Evolutionary conservation across 2,797 vertebrate genomes (phyloP), one percentile per base, ranked within the genome.

Genomic region (Clamator glandarius): DNA sequence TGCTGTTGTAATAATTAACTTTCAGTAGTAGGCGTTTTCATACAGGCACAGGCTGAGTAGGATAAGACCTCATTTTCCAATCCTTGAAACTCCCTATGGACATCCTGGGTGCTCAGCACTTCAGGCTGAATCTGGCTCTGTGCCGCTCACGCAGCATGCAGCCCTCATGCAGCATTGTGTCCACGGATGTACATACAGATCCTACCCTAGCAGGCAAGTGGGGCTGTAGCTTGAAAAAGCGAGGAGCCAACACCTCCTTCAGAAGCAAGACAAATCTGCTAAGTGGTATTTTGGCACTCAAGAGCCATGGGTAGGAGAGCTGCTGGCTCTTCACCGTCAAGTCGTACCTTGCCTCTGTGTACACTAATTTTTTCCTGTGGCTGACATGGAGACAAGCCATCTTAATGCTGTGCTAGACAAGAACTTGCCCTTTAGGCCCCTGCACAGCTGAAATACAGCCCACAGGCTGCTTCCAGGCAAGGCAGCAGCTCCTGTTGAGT

Each of bases 111-210:
- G 54, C 82, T 88, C 69, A 66, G 51, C 20, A 57, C 3, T 1
- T 36, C 78, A 59, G 33, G 48, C 15, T 70, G 87, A 73, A 69
- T 35, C 59, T 52, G 63, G 8, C 29, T 52, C 51, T 44, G 26
- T 5, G n/a, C 44, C 62, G 54, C 6, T 55, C 19, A 28, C 55
- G 25, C 2, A 19, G 54, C n/a, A 18, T 19, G n/a, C 58, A 44
- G 41, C 24, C 68, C 28, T 48, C 51, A 19, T 8, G 24, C 59
- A 62, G 63, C 57, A 36, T 4, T 15, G 12, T 67, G 76, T 51
- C 48, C 33, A 39, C 12, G 1, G 3, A 31, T 13, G 14, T 39
- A 73, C 0, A 0, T 10, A 33, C 23, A 90, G 58, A 35, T 55
- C 39, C 36, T 41, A 58, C 9, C 14, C 59, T 25, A 8, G 24